phyloP scores from a whole-genome alignment of 2,888 invertebrate species.

The Torymus auratus region DNA sequence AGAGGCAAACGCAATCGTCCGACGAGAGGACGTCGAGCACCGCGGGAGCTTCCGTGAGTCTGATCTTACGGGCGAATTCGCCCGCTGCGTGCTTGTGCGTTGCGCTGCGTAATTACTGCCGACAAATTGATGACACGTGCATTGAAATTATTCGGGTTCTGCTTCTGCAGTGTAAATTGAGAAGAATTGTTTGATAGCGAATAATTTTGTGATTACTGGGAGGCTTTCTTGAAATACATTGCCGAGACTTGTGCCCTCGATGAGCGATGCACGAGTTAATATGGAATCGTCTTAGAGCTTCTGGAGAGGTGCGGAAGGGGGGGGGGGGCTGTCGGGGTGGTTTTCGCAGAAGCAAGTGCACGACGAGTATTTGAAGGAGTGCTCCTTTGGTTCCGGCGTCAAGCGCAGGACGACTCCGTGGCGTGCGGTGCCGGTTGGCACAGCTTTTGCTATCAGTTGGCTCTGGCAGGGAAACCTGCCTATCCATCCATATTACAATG shows the following conservation, averaged over 20 bases:
- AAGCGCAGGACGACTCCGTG: slow-evolving; percentile 63
- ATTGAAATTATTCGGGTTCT: background rate
- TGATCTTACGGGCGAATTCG: slow-evolving; percentile 57
- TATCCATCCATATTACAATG: slow-evolving; percentile 77
- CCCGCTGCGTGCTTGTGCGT: slow-evolving; percentile 27
- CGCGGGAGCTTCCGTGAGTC: slow-evolving; percentile 54
- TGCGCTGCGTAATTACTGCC: slow-evolving; percentile 34
- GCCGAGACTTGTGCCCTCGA: background rate
- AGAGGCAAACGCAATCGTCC: slow-evolving; percentile 60
- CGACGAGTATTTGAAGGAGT: slow-evolving; percentile 62
- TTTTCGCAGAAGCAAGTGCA: slow-evolving; percentile 55
- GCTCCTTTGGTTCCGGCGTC: slow-evolving; percentile 65
- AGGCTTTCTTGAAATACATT: background rate
- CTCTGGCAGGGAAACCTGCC: slow-evolving; percentile 74
- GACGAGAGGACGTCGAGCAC: slow-evolving; percentile 57
- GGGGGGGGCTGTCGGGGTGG: slow-evolving; percentile 55
- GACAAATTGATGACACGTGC: slow-evolving; percentile 11
- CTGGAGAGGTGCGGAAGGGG: background rate
- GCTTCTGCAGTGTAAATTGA: no score
- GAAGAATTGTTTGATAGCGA: no score
- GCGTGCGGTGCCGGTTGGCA: slow-evolving; percentile 60
- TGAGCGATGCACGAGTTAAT: slow-evolving; percentile 13
- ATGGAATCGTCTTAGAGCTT: slow-evolving; percentile 42
- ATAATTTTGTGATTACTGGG: no score
- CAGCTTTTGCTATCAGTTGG: slow-evolving; percentile 75